Evolutionary conservation across 2,888 invertebrate genomes (phyloP), one percentile per base, ranked within the genome.

Genomic region (Orthosia gracilis): DNA sequence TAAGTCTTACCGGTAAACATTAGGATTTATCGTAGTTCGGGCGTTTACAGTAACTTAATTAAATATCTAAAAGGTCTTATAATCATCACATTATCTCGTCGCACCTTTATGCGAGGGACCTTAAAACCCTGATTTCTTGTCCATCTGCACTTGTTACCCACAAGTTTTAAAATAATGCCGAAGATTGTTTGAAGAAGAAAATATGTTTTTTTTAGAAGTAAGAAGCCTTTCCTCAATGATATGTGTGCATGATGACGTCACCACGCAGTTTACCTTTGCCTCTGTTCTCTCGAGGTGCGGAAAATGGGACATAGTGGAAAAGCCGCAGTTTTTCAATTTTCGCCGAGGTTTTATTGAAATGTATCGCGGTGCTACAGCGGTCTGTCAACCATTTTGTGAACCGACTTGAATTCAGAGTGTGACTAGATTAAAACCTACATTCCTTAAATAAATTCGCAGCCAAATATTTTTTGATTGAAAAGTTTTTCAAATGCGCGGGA

Each of bases 311-410:
- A 70, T 64, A 69, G 71, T 58, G 55, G 47, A 57, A 67, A 73
- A 31, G 18, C 52, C 59, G 45, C 66, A 69, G 70, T 76, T 80
- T 85, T 84, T 80, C 78, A 76, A 83, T 85, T 73, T 78, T 71
- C 62, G 31, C 59, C 26, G 54, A 54, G 73, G 65, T 70, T 58
- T 55, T 55, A 71, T 73, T 71, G 62, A 76, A 63, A 78, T 78
- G 52, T 66, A 76, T 69, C 54, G 62, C 57, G 73, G 61, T 23
- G 12, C 31, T 55, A n/a, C 52, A 66, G 63, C 26, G 64, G 67
- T 26, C 4, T 59, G 40, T 73, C 77, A 47, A 57, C 26, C 50
- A 59, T 64, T 79, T 72, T 55, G 52, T 72, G 62, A 67, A 72
- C 26, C 2, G 52, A 64, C 59, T 69, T 67, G 18, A 77, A 79